These are phyloP conservation scores for Lethenteron reissneri DNA, from an alignment of 2,113 vertebrate species.

Conservation along the genomic window DNA sequence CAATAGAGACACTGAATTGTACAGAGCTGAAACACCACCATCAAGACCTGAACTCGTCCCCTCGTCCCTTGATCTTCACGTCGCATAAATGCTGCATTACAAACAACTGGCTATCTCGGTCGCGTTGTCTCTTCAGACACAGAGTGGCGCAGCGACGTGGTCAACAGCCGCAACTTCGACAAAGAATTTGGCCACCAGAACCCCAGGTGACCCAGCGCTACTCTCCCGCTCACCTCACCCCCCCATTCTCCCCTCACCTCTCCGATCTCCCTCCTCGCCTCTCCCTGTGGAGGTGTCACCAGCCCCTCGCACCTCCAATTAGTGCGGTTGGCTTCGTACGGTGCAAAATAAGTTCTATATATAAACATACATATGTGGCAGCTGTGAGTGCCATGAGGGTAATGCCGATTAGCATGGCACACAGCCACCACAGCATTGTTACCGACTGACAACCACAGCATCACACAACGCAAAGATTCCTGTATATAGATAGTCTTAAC, in stretches of 20 bases:
- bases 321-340: no score
- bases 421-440: no score
- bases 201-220: constrained; percentile 38
- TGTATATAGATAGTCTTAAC: no score
- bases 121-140: constrained; percentile 32
- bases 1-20: not conserved
- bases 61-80: not conserved
- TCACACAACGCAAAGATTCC: no score
- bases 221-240: not conserved
- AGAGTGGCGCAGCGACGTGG: constrained; percentile 62
- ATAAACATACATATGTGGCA: no score
- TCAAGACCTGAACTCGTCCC: not conserved
- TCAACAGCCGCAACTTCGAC: constrained; percentile 76
- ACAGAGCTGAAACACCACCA: not conserved
- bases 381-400: no score
- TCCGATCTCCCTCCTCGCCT: not conserved
- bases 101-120: no score
- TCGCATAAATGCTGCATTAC: not conserved
- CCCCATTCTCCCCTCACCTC: not conserved
- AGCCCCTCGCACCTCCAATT: no score
- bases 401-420: no score
- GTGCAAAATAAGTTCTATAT: no score
- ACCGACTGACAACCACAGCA: no score
- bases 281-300: no score
- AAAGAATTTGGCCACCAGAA: constrained; percentile 84